Evolutionary conservation across 2,888 invertebrate species (phyloP).

Genomic region (Lampropteryx suffumata): DNA sequence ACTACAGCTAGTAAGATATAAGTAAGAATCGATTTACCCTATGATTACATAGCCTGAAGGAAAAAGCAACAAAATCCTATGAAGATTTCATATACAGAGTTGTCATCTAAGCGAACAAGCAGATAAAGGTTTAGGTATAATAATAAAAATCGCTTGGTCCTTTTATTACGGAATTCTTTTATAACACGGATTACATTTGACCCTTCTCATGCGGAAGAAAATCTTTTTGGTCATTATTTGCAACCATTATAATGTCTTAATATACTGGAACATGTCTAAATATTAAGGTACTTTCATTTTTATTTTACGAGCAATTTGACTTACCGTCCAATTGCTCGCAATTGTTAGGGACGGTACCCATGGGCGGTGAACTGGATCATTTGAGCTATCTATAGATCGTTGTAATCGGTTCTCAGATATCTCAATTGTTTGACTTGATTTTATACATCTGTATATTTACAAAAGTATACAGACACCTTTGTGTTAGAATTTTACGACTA

Average conservation of each 20-base stretch:
- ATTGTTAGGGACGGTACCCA: too few species aligned
- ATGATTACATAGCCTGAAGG: constrained; percentile 1
- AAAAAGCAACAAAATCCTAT: background rate
- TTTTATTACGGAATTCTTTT: constrained; percentile 16
- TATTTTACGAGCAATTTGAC: too few species aligned
- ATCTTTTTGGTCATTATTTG: constrained; percentile 23
- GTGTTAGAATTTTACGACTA: too few species aligned
- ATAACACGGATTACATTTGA: constrained; percentile 24
- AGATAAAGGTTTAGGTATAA: constrained; percentile 17
- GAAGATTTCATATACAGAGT: constrained; percentile 7
- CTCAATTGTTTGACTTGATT: too few species aligned
- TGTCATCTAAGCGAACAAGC: constrained; percentile 17
- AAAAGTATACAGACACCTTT: too few species aligned
- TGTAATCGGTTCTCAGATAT: too few species aligned
- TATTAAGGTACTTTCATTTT: background rate
- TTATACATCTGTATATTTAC: too few species aligned
- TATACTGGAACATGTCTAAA: constrained; percentile 2
- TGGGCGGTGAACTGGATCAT: too few species aligned
- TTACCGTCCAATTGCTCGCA: too few species aligned
- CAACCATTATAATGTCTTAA: constrained; percentile 20
- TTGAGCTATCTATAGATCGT: too few species aligned
- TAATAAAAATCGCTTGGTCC: constrained; percentile 12
- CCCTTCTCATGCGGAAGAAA: constrained; percentile 24
- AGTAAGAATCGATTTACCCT: too few species aligned
- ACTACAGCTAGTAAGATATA: too few species aligned